Evolutionary conservation across 2,797 vertebrate species (phyloP), one percentile per base, ranked within the genome.

Genomic region (Falco rusticolus): DNA sequence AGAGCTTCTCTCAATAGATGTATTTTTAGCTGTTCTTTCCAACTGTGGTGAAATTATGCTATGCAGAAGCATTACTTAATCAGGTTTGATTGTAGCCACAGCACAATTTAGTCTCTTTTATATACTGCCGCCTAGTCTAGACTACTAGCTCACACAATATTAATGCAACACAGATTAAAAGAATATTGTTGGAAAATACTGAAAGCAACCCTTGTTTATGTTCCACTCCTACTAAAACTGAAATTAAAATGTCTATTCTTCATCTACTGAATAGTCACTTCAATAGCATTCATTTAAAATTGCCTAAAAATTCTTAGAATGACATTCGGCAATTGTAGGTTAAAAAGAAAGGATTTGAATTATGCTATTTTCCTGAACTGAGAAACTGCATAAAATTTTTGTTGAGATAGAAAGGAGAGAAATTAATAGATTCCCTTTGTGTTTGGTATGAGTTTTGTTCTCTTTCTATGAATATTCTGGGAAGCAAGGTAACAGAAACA

Each of bases 11-110:
- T 92, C 59, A 53, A 90, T 47, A 74, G 56, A 50, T 1, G 0
- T 89, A 89, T 93, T 96, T 97, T 96, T 85, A 94, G 88, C 84
- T 84, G 25, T 47, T 88, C 34, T 90, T 90, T 94, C 90, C 83
- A 92, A 79, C 61, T 92, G 76, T 87, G 43, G 83, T 9, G 29
- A 96, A 94, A 78, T 92, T 92, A 93, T 63, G 31, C 64, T 94
- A 74, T 91, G 93, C 57, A 89, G 89, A 89, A 65, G 51, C 76
- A 66, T 84, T 95, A 96, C 60, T 89, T 96, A 96, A 96, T 96
- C 94, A 90, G 76, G 91, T 96, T 96, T 97, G 89, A 97, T 95
- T 93, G 85, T 79, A 96, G 89, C 71, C 78, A 93, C 77, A 95
- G 43, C 85, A 90, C 63, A 92, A 86, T 92, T 94, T 89, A 66